Percentiles rank a stretch among this genome's conserved stretches.
These are phyloP conservation scores for Tapirus terrestris DNA, from an alignment of 2,113 vertebrate species.

Conservation along the genomic window DNA sequence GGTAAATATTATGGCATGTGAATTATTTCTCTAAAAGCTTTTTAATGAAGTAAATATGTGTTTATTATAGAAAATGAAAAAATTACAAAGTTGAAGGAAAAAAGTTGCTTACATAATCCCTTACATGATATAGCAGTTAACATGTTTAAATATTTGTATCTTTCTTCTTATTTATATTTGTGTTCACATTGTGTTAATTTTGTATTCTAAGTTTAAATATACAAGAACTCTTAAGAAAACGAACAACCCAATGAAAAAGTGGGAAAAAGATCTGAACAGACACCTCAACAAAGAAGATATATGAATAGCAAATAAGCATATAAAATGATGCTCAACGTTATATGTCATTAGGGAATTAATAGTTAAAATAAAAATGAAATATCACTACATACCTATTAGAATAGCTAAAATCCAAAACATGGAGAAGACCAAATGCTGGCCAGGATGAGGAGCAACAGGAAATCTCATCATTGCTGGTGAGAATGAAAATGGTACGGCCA, in stretches of 20 bases:
- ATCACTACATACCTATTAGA: background rate
- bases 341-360: background rate
- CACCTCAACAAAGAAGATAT: background rate
- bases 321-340: background rate
- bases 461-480: background rate
- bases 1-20: background rate
- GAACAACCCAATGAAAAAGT: background rate
- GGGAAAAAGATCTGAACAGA: background rate
- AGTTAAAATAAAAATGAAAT: background rate
- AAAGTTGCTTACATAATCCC: background rate
- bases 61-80: background rate
- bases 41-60: background rate
- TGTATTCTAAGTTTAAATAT: background rate
- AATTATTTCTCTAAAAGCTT: background rate
- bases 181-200: background rate
- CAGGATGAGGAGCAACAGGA: background rate
- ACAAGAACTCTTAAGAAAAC: background rate
- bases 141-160: background rate
- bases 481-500: background rate
- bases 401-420: background rate
- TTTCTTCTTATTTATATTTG: background rate
- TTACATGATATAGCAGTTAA: background rate
- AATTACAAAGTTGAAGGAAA: background rate
- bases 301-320: background rate
- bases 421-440: background rate